Conservation (phyloP, 2,113 vertebrate species). For the Pseudorectes ferrugineus region DNA sequence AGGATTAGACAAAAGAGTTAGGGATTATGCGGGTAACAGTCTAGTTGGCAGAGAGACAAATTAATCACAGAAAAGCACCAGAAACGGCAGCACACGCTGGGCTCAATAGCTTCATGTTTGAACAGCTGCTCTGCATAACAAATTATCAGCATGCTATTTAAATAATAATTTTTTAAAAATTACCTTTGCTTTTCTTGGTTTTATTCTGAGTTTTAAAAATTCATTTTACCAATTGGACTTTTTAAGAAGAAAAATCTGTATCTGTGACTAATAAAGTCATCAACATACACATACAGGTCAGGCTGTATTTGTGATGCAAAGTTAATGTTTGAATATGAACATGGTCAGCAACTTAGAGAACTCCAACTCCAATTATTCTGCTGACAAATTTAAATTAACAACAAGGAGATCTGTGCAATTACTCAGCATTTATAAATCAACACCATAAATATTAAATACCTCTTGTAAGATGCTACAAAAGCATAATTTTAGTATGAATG, state of each 20-base stretch:
- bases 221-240: not conserved
- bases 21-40: not conserved
- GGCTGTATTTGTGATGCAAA: not conserved
- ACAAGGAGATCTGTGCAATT: not conserved
- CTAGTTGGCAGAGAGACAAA: slow-evolving; percentile 21
- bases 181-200: not conserved
- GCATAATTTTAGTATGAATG: not conserved
- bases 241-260: not conserved
- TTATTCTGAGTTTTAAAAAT: not conserved
- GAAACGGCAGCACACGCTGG: not conserved
- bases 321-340: not conserved
- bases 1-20: slow-evolving; percentile 16
- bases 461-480: not conserved
- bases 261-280: not conserved
- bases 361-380: not conserved
- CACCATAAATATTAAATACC: not conserved
- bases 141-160: not conserved
- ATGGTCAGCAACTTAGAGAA: not conserved
- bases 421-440: not conserved
- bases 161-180: not conserved
- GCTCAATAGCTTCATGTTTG: not conserved
- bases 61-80: not conserved
- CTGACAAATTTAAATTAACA: not conserved
- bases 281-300: not conserved
- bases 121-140: slow-evolving; percentile 18